Base-by-base conservation (phyloP, 2,888 invertebrate species). In the Meliscaeva auricollis region DNA sequence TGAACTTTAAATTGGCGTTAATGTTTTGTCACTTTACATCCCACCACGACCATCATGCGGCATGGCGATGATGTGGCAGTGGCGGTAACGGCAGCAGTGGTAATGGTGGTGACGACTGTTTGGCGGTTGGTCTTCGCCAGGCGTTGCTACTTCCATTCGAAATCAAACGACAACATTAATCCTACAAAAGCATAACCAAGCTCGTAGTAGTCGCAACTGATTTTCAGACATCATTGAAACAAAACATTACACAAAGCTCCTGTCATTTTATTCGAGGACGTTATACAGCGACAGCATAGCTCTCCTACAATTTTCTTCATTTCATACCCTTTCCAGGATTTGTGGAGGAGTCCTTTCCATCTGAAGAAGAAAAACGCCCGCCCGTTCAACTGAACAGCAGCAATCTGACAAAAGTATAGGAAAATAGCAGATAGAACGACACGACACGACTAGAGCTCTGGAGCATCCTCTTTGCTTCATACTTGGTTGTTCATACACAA, bases 1-100 rank as follows among this genome's bases (percentile, higher is more conserved):
- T 83, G 74, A 83, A 83, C 83, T 74, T 83, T 62, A 79, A 78
- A 83, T 83, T 83, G 83, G 79, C 83, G 79, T 69, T 83, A 83
- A 78, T 74, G 64, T 74, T 68, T 72, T 64, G 74, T 50, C 83
- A 79, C 83, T 69, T 83, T 74, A 79, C 77, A 79, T 74, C 38
- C 38, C 38, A 30, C 54, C 26, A 35, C 26, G 3, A 26, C 26
- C 3, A 26, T 4, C 26, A 26, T 26, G 26, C 4, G 26, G 26
- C 26, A 26, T 4, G 3, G 26, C 26, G 26, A 2, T 26, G 26
- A 2, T 26, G 26, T 26, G 4, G 26, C 26, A 26, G n/a, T 56
- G 32, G 0, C 20, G 11, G 20, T 54, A 32, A 8, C 15, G 8
- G 5, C n/a, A n/a, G 26, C 11, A 22, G 17, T 46, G 46, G 48